Base-by-base conservation (phyloP, 2,797 vertebrate species). In the Tympanoctomys barrerae region DNA sequence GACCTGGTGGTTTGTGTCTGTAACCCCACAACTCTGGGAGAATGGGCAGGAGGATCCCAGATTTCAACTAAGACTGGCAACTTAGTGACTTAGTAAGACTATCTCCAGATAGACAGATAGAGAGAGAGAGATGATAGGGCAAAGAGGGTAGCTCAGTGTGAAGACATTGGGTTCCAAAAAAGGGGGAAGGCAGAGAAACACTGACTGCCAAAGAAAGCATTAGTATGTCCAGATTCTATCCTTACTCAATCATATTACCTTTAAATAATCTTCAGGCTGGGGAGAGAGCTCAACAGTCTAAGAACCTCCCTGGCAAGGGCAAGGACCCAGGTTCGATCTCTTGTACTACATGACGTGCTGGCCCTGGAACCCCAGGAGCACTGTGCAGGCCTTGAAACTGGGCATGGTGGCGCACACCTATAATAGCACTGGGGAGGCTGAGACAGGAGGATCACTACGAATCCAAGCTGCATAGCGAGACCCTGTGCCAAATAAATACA, bases 191-290 rank as follows among this genome's bases (percentile, higher is more conserved):
- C 16, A 26, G 39, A 42, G 24, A 75, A 77, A 77, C 13, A 75
- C 68, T 78, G 89, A 70, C 22, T 46, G 2, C n/a, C 22, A 22
- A 33, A 68, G 11, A 42, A 75, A 94, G 42, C 5, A 36, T 84
- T 64, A 91, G 86, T 75, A 87, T 71, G 88, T 87, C 7, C 59
- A 86, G n/a, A 61, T 85, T 91, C 82, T 73, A 62, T 10, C 21
- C 42, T 54, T 16, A 80, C 13, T 73, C 24, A 59, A 26, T 75
- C 28, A 33, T 2, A 82, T 73, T 81, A 46, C 5, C 22, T 70
- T 59, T 42, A 10, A 77, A 87, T 86, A 52, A 49, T 52, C 77
- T 68, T 89, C 33, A 10, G 3, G 46, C 54, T 81, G 9, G 49
- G 49, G 12, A 52, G 49, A 52, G 8, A 52, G 49, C 49, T 52